Evolutionary conservation across 2,113 vertebrate species (phyloP), one percentile per base, ranked within the genome.

Genomic region (Cinclus cinclus): DNA sequence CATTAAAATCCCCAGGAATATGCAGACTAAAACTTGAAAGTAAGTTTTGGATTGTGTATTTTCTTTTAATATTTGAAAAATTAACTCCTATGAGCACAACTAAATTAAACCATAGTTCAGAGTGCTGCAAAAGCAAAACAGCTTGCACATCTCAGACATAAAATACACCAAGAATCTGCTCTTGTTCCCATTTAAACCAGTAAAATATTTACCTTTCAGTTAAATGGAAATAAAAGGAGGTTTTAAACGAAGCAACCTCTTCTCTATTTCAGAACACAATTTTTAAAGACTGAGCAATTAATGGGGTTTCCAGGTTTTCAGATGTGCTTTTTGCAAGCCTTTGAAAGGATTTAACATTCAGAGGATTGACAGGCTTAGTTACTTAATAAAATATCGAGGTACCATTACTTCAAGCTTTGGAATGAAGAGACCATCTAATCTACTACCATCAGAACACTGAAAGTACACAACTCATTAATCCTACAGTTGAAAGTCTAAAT

Each of bases 401-500:
- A 62, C 23, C 30, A 30, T 55, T 74, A 89, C 39, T 44, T 78
- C 28, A 81, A 83, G 30, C 24, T 67, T 86, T 53, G 52, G 47
- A 84, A 93, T 68, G 52, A 69, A 63, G 21, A 69, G 46, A 39
- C 11, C 31, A 64, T 60, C 31, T 49, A 44, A 92, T 35, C 37
- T 49, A 84, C 37, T 49, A 84, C 17, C 31, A 75, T 22, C n/a
- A 75, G 70, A 84, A 55, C 55, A 59, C 21, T 0, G 1, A 55
- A 50, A 47, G 4, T 8, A 67, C 0, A 0, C 11, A 42, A 42
- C 22, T 77, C 4, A 0, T 49, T 69, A 64, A 50, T 75, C 49
- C 30, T 52, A 20, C 15, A 21, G 20, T 18, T 58, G 73, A 71
- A 15, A 62, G 15, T n/a, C n/a, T 62, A 74, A 68, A 80, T 50